Base-by-base conservation (phyloP, 2,797 vertebrate genomes). In the Ctenosaura bakeri region DNA sequence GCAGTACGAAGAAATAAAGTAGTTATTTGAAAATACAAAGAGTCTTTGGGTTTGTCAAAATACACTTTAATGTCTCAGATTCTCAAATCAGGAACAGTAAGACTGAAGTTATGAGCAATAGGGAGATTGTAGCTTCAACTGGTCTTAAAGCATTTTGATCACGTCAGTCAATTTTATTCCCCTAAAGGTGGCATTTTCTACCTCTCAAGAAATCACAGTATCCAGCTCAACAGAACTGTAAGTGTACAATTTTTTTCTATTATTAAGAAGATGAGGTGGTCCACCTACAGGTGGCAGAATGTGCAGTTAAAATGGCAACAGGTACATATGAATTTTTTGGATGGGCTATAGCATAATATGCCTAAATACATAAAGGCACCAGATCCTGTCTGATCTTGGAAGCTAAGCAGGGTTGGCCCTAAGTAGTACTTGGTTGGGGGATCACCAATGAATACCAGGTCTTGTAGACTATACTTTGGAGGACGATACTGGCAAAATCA, bases 201-300 rank as follows among this genome's bases (percentile, higher is more conserved):
- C 29, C 38, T 86, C 71, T 64, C 84, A 42, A 62, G 84, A 90
- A 86, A 82, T 62, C 29, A 74, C 10, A 81, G 9, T 9, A 29
- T 29, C 71, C 38, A 64, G 13, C 77, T 74, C 78, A 74, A 38
- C 38, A 82, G 54, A 86, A 62, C n/a, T 24, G 89, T 90, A 86
- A 90, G 89, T 90, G 54, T 35, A 9, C 13, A 59, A 46, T 10
- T 56, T 71, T 24, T 29, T 52, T 46, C 46, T 46, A 50, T 32
- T 62, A 5, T 64, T 64, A 64, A 38, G 52, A 24, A 81, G 46
- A 54, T 6, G 22, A 81, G 29, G 5, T 50, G 29, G 26, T 35
- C 10, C 26, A 59, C 10, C n/a, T 50, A 46, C 14, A 59, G 20
- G 29, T 82, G 66, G 24, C 52, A 88, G 50, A 71, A 64, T 38